These are phyloP conservation scores for Cyclophora albipunctata DNA, from an alignment of 2,888 invertebrate species.

Conservation along the genomic window DNA sequence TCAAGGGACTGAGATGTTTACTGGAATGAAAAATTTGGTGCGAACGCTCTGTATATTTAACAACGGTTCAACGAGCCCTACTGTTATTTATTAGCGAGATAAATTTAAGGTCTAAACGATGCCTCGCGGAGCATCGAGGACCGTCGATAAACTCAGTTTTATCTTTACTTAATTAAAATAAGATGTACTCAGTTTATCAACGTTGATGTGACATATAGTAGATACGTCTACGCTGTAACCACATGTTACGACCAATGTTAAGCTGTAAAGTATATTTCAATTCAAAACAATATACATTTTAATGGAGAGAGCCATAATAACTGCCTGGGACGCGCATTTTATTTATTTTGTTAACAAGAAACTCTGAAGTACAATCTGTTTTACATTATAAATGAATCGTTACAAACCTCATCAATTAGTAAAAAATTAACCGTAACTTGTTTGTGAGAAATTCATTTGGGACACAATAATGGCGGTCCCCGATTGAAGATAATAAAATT, in stretches of 20 bases:
- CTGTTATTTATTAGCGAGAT: conserved; percentile 60
- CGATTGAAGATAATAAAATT: conserved; percentile 14
- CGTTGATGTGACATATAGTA: too few relatives aligned
- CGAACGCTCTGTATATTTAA: conserved; percentile 60
- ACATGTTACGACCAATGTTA: too few relatives aligned
- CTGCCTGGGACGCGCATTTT: too few relatives aligned
- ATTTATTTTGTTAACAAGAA: too few relatives aligned
- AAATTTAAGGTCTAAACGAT: conserved; percentile 52
- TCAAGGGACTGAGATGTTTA: conserved; percentile 31
- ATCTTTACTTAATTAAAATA: neutral
- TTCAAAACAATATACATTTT: too few relatives aligned
- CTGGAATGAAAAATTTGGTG: conserved; percentile 57
- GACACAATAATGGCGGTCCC: conserved; percentile 8
- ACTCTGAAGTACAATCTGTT: too few relatives aligned
- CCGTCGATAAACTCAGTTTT: neutral
- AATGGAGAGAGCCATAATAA: too few relatives aligned
- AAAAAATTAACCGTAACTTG: conserved; percentile 2
- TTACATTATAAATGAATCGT: neutral
- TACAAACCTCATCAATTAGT: neutral
- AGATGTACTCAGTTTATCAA: too few relatives aligned
- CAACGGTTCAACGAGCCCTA: conserved; percentile 38
- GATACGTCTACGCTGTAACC: neutral
- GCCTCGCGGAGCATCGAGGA: conserved; percentile 9
- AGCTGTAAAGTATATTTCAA: too few relatives aligned
- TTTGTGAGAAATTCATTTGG: conserved; percentile 2